Conservation (phyloP, 64 coral and sea anemone species). For the Dendronephthya gigantea region DNA sequence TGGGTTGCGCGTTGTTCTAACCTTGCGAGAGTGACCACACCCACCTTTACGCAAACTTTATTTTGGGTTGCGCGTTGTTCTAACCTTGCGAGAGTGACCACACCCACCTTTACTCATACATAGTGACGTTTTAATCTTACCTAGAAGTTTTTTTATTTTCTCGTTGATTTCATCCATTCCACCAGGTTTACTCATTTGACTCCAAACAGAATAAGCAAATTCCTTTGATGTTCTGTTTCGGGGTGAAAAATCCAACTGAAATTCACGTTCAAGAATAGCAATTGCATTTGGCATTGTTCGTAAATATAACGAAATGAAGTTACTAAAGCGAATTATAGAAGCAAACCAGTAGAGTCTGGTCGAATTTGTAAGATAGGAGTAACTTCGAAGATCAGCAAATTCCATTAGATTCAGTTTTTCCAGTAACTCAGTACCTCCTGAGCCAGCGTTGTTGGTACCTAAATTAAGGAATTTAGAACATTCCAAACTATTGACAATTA, state of each 20-base stretch:
- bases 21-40: too few species aligned
- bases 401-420: conserved; percentile 45
- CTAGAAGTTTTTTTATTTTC: conserved; percentile 40
- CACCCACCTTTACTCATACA: too few species aligned
- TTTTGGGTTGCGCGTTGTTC: too few species aligned
- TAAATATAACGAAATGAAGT: conserved; percentile 46
- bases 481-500: too few species aligned
- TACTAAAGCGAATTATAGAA: conserved; percentile 41
- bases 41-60: too few species aligned
- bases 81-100: too few species aligned
- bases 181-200: conserved; percentile 44
- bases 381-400: conserved; percentile 23
- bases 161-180: conserved; percentile 51
- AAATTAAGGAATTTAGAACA: too few species aligned
- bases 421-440: conserved; percentile 32
- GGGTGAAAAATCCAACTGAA: conserved; percentile 50
- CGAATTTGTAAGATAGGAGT: conserved; percentile 36
- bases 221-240: conserved; percentile 33
- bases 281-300: conserved; percentile 30
- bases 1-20: too few species aligned
- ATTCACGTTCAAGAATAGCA: conserved; percentile 33
- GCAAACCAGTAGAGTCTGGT: conserved; percentile 41
- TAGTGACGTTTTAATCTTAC: too few species aligned
- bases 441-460: conserved; percentile 17
- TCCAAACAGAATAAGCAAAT: conserved; percentile 52